Base-by-base conservation (phyloP, 2,113 vertebrate species). In the Thryonomys swinderianus region DNA sequence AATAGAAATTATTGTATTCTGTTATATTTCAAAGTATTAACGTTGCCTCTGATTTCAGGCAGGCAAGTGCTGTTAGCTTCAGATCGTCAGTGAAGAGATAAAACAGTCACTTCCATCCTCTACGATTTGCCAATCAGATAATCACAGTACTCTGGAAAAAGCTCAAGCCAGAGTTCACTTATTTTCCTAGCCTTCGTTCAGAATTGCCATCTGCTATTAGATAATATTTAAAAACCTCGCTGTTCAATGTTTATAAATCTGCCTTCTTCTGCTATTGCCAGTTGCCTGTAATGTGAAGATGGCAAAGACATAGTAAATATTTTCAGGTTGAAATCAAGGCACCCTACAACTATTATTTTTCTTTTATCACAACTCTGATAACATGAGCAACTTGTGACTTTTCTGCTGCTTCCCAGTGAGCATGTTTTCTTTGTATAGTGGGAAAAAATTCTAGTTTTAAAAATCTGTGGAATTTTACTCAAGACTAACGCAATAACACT, bases 321-420 rank as follows among this genome's bases (percentile, higher is more conserved):
- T 89, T 93, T 93, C 64, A 73, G 82, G 66, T 25, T 82, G 20
- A 93, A 95, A 66, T 85, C 7, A 67, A 92, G 85, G 66, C 71
- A n/a, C 20, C 5, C 10, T 66, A 66, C 13, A 64, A 37, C 6
- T 21, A n/a, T 23, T 18, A 0, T 55, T 32, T 8, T 88, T 85
- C 30, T 61, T 18, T 89, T 67, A 25, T 66, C 83, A 85, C 5
- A 59, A 69, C n/a, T 62, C 17, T 78, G 40, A 16, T 79, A 66
- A 21, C 8, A 17, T 57, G 42, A 21, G 25, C 25, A 69, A 17
- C 34, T 78, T 62, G 30, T 40, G 74, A 71, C 30, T 34, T 80
- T 18, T 40, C 18, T 62, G 11, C 42, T 62, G 42, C 32, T 45
- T 84, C 40, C 78, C 34, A 27, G 21, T 40, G 59, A 73, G 51